Conservation (phyloP, 2,888 invertebrate species). For the Elmis aenea region DNA sequence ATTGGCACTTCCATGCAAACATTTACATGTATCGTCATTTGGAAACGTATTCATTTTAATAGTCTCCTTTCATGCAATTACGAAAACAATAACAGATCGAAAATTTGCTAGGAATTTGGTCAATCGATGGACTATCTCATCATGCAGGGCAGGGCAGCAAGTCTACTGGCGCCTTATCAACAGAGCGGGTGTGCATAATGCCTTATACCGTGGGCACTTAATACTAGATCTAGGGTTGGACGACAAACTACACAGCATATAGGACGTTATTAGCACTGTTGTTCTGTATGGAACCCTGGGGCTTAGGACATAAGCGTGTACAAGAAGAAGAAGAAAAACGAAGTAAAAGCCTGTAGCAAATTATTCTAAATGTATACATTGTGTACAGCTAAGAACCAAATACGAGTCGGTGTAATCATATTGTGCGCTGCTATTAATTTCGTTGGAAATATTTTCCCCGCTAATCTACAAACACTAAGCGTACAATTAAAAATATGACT, state of each 20-base stretch:
- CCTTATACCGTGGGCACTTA: constrained; percentile 13
- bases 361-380: too few relatives aligned
- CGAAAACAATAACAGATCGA: constrained; percentile 18
- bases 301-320: constrained; percentile 14
- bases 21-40: constrained; percentile 25
- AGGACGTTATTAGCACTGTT: constrained; percentile 23
- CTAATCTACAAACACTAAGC: too few relatives aligned
- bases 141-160: constrained; percentile 30
- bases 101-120: constrained; percentile 16
- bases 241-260: constrained; percentile 15
- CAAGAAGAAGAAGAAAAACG: too few relatives aligned
- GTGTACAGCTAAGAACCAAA: too few relatives aligned
- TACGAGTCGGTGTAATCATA: too few relatives aligned
- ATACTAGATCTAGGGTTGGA: constrained; percentile 8
- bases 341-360: too few relatives aligned
- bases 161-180: constrained; percentile 28
- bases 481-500: too few relatives aligned
- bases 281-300: constrained; percentile 30
- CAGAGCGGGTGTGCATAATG: constrained; percentile 15
- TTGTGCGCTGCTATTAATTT: too few relatives aligned
- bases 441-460: too few relatives aligned
- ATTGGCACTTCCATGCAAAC: constrained; percentile 23
- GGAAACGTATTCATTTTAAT: constrained; percentile 46
- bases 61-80: constrained; percentile 32
- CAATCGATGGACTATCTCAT: constrained; percentile 18